Evolutionary conservation across 2,888 invertebrate species (phyloP), one percentile per base, ranked within the genome.

Genomic region (Chironomus tentans): DNA sequence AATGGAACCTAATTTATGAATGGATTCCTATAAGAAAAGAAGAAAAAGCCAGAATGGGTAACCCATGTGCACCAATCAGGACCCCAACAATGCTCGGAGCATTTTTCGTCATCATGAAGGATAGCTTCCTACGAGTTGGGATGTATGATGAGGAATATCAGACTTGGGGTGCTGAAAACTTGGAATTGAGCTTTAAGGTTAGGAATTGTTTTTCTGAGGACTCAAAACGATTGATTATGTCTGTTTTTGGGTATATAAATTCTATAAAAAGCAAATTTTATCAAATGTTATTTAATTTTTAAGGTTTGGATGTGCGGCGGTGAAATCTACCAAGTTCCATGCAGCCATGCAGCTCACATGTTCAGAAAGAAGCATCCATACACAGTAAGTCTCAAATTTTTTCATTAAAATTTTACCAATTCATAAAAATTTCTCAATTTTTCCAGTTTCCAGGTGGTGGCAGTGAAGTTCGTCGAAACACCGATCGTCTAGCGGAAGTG

Each of bases 381-480:
- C 85, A 91, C 92, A 82, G 73, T 74, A 47, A 46, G 70, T 1
- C 18, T 15, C 12, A 69, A 38, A n/a, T n/a, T 28, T 13, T 21
- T 65, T 22, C 18, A 61, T n/a, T 6, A 1, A 15, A 18, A 46
- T 18, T 62, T 4, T 4, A 65, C 6, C 13, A 65, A 22, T 65
- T 4, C 22, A 1, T 5, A 65, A 65, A 18, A 65, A 18, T 65
- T 65, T 7, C 21, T 2, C 1, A 12, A 48, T 13, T 56, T 72
- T 72, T 70, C 62, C 24, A 74, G 73, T 68, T 21, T 2, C 65
- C 74, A 1, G 24, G 24, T 4, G 92, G 92, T 76, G 71, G 71
- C 46, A 92, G 93, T 84, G 93, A 94, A 73, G 87, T 94, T 77
- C 89, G 91, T 81, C 87, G 91, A 80, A 94, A 94, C 83, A 91